These are phyloP conservation scores for Prinia subflava DNA, from an alignment of 2,113 vertebrate genomes.

Conservation along the genomic window DNA sequence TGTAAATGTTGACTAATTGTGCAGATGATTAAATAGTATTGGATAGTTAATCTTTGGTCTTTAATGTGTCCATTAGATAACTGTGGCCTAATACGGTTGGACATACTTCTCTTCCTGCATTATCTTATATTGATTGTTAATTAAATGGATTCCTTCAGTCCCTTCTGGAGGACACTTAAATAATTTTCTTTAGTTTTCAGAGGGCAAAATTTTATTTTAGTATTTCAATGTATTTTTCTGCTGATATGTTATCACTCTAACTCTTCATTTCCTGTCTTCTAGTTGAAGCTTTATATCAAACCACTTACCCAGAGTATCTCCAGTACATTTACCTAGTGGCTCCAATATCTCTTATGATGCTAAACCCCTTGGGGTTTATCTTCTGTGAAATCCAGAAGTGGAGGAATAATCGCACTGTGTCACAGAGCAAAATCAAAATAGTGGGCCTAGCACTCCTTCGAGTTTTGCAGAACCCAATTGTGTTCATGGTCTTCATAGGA, in stretches of 20 bases:
- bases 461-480: constrained; percentile 93
- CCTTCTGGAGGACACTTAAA: neutral
- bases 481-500: constrained; percentile 95
- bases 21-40: neutral
- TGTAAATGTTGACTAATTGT: neutral
- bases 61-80: neutral
- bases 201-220: neutral
- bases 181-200: neutral
- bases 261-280: constrained; percentile 63
- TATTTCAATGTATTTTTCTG: neutral
- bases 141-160: neutral
- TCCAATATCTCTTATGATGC: constrained; percentile 92
- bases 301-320: constrained; percentile 92
- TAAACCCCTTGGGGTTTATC: constrained; percentile 94
- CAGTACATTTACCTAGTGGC: constrained; percentile 98
- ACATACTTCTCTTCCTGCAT: neutral
- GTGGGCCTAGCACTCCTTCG: constrained; percentile 84
- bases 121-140: neutral
- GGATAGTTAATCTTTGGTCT: neutral
- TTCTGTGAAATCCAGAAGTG: constrained; percentile 97
- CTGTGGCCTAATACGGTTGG: neutral
- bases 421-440: constrained; percentile 84
- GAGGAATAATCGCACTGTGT: constrained; percentile 77
- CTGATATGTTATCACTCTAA: constrained; percentile 17
- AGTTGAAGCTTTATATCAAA: constrained; percentile 95